phyloP scores from a whole-genome alignment of 2,113 vertebrate species.

The Scalopus aquaticus region DNA sequence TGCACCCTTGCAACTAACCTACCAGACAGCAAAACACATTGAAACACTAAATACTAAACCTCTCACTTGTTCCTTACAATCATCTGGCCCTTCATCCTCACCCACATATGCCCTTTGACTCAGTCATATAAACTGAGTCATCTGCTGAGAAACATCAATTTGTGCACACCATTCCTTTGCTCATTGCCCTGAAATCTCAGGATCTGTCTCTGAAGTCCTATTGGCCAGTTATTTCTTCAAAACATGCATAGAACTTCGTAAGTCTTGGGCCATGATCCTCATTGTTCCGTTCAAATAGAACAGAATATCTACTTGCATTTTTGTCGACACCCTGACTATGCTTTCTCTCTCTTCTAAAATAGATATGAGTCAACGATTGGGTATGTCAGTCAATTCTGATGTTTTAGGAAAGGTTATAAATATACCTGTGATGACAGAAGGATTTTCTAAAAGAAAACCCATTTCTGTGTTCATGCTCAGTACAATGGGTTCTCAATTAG shows the following conservation, averaged over 20 bases:
- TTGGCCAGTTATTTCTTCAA: conserved; percentile 20
- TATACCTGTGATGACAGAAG: conserved; percentile 55
- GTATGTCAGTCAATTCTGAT: conserved; percentile 53
- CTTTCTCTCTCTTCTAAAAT: conserved; percentile 23
- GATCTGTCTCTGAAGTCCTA: not conserved
- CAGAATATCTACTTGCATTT: conserved; percentile 12
- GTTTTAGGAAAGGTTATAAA: conserved; percentile 59
- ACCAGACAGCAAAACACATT: not conserved
- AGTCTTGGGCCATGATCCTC: not conserved
- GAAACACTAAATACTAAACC: not conserved
- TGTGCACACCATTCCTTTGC: not conserved
- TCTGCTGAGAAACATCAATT: not conserved
- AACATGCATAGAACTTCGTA: not conserved
- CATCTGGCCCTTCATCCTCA: not conserved
- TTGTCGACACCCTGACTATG: not conserved
- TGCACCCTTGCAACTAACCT: not conserved
- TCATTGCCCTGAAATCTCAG: not conserved
- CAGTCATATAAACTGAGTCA: not conserved
- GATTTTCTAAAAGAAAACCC: conserved; percentile 59
- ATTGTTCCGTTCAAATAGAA: conserved; percentile 42
- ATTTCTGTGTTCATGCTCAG: conserved; percentile 22
- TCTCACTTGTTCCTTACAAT: not conserved
- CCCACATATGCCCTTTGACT: not conserved
- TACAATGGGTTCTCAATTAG: not conserved
- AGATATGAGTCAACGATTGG: conserved; percentile 50